phyloP scores from a whole-genome alignment of 2,113 vertebrate genomes.

The Hyaena hyaena region DNA sequence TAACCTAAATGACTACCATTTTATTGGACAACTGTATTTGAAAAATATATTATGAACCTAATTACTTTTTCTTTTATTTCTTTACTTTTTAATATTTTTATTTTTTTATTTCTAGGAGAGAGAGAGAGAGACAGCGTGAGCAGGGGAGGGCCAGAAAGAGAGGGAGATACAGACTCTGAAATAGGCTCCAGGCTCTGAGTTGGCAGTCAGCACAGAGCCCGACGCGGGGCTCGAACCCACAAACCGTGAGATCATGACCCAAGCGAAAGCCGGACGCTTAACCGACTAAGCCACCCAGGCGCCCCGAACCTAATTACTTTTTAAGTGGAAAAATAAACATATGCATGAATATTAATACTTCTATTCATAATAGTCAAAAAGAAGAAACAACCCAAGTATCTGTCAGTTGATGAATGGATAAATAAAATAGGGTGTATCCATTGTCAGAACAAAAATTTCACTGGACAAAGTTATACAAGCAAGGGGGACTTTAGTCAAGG shows the following conservation, averaged over 20 bases:
- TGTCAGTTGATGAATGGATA: not conserved
- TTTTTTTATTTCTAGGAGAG: no score
- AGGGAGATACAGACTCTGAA: no score
- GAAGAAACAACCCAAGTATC: not conserved
- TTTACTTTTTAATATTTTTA: no score
- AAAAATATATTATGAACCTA: not conserved
- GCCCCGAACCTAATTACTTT: not conserved
- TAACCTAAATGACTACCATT: not conserved
- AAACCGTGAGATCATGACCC: no score
- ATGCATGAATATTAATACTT: not conserved
- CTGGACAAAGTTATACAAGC: not conserved
- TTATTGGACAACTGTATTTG: not conserved
- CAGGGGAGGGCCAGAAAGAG: no score
- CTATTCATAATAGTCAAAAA: not conserved
- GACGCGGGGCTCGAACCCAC: no score
- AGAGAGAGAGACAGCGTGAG: no score
- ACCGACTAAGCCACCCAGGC: no score
- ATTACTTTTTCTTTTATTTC: not conserved
- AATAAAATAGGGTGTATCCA: not conserved
- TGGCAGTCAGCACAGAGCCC: no score
- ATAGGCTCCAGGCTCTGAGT: no score
- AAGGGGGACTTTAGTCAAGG: not conserved
- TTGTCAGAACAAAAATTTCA: not conserved
- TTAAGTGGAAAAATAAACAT: not conserved
- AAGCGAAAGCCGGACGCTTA: no score